phyloP scores from a whole-genome alignment of 2,888 invertebrate genomes.

The Vesta saturnalis region DNA sequence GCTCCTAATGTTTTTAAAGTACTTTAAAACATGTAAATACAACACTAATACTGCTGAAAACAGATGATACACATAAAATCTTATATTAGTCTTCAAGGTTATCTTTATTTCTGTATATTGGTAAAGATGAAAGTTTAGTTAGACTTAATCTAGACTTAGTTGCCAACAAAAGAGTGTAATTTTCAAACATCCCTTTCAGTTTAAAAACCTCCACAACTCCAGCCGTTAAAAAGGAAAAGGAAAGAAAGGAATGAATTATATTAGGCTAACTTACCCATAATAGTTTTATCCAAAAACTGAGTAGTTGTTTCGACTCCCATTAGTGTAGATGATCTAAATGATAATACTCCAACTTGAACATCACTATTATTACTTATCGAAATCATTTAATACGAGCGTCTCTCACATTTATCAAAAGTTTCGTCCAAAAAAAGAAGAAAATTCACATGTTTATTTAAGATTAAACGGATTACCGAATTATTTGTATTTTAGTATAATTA shows the following conservation, averaged over 20 bases:
- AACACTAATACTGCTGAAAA: conserved; percentile 7
- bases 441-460: neutral
- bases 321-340: conserved; percentile 52
- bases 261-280: conserved; percentile 46
- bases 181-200: conserved; percentile 17
- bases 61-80: conserved; percentile 21
- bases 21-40: conserved; percentile 14
- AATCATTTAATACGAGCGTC: conserved; percentile 48
- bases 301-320: conserved; percentile 63
- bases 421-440: too few relatives aligned
- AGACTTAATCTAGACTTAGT: conserved; percentile 17
- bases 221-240: neutral
- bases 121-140: conserved; percentile 28
- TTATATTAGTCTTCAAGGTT: conserved; percentile 29
- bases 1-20: conserved; percentile 9
- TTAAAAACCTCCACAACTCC: conserved; percentile 22
- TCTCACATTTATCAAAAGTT: neutral
- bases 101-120: conserved; percentile 25
- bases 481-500: conserved; percentile 14
- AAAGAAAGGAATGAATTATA: neutral
- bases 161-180: conserved; percentile 14
- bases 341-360: conserved; percentile 49
- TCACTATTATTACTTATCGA: conserved; percentile 53
- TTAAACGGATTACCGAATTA: neutral
- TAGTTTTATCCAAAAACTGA: conserved; percentile 59